A percentile compares a stretch with the other conserved stretches of the same genome.
Evolutionary conservation across 2,113 vertebrate genomes (phyloP).

Genomic region (Dicrurus megarhynchus): DNA sequence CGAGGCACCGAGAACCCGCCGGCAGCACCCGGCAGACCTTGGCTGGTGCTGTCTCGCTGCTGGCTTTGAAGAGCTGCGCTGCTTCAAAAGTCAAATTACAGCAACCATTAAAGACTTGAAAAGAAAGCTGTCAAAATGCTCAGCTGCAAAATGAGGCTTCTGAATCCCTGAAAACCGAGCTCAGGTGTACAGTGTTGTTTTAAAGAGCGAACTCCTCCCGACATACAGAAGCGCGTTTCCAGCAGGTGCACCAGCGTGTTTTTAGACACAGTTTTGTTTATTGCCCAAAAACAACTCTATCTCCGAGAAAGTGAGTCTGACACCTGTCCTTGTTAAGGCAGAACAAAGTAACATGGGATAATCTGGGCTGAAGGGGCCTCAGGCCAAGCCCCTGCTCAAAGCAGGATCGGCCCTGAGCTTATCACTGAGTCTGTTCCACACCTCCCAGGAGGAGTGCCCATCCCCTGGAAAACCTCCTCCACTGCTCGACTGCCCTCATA

Average conservation of each 20-base stretch:
- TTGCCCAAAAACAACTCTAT: background rate
- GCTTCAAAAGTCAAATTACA: slow-evolving; percentile 12
- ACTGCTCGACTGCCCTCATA: background rate
- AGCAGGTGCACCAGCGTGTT: accelerated
- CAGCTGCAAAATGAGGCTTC: background rate
- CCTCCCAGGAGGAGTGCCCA: background rate
- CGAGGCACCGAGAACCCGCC: background rate
- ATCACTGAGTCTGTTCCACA: background rate
- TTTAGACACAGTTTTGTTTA: background rate
- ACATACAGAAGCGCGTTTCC: background rate
- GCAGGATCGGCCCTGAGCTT: background rate
- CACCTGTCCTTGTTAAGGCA: background rate
- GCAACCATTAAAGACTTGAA: background rate
- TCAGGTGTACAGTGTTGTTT: background rate
- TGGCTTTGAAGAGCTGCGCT: background rate
- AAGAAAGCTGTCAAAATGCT: background rate
- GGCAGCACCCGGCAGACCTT: slow-evolving; percentile 32
- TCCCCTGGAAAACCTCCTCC: background rate
- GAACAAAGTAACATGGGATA: accelerated
- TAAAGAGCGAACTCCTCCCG: background rate
- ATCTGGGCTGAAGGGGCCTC: background rate
- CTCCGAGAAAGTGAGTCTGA: background rate
- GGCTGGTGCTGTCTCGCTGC: background rate
- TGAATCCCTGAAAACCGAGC: background rate
- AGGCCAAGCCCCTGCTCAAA: background rate